Conservation (phyloP, 2,113 vertebrate genomes). For the Nanorana parkeri region DNA sequence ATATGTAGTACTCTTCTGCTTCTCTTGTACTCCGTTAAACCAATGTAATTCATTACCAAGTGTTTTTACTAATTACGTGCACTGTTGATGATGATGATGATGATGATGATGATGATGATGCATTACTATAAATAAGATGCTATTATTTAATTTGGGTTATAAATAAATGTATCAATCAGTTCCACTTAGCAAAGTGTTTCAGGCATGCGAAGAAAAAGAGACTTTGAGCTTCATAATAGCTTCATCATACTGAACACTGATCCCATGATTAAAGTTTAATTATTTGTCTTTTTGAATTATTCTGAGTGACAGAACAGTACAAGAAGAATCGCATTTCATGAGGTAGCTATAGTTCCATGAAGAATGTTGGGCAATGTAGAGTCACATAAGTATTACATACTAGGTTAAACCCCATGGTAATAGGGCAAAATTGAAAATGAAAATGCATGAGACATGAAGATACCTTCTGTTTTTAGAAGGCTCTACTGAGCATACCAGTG, state of each 20-base stretch:
- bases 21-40: conserved; percentile 1
- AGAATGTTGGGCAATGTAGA: not conserved
- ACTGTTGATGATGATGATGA: conserved; percentile 5
- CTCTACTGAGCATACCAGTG: too few relatives aligned
- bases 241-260: conserved; percentile 12
- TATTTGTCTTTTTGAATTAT: conserved; percentile 1
- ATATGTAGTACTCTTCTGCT: not conserved
- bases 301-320: not conserved
- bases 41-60: conserved; percentile 6
- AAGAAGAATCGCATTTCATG: not conserved
- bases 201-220: not conserved
- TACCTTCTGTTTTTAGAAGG: too few relatives aligned
- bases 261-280: conserved; percentile 22
- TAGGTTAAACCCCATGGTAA: too few relatives aligned
- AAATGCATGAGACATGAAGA: too few relatives aligned
- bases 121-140: conserved; percentile 21
- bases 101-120: conserved; percentile 17
- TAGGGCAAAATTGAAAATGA: too few relatives aligned
- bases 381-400: too few relatives aligned
- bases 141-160: conserved; percentile 38
- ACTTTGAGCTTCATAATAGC: not conserved
- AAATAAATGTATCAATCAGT: conserved; percentile 30
- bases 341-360: not conserved
- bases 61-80: conserved; percentile 23
- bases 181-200: conserved; percentile 16